phyloP scores from a whole-genome alignment of 2,113 vertebrate genomes.

The Phainopepla nitens region DNA sequence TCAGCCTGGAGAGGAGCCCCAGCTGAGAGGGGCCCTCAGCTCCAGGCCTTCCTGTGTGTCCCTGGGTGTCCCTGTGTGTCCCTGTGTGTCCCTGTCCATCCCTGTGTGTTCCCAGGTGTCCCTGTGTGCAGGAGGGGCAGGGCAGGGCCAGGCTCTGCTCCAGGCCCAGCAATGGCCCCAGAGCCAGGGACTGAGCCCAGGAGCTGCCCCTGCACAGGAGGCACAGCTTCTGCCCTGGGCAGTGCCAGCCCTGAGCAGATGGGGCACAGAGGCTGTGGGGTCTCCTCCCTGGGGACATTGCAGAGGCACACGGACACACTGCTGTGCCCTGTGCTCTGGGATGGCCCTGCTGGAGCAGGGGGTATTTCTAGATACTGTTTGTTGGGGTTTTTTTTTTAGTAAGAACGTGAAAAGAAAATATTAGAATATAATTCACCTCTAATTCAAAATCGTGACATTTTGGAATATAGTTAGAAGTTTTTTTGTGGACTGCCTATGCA shows the following conservation, averaged over 20 bases:
- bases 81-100: too few relatives aligned
- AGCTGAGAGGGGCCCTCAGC: too few relatives aligned
- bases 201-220: not conserved
- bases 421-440: not conserved
- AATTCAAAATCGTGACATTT: not conserved
- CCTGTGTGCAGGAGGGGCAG: not conserved
- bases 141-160: not conserved
- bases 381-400: rapidly evolving
- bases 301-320: not conserved
- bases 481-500: not conserved
- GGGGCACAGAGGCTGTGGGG: not conserved
- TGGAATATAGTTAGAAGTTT: not conserved
- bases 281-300: not conserved
- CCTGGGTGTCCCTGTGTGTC: too few relatives aligned
- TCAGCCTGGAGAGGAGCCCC: too few relatives aligned
- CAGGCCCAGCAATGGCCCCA: not conserved
- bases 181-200: not conserved
- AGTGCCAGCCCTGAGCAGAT: not conserved
- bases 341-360: not conserved
- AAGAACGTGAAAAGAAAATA: not conserved
- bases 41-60: too few relatives aligned
- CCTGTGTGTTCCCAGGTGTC: too few relatives aligned
- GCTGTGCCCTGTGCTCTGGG: not conserved
- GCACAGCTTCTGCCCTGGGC: not conserved
- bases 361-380: not conserved